phyloP scores from a whole-genome alignment of 35 echinoderm and acorn worm genomes.

The Chiridota heheva region DNA sequence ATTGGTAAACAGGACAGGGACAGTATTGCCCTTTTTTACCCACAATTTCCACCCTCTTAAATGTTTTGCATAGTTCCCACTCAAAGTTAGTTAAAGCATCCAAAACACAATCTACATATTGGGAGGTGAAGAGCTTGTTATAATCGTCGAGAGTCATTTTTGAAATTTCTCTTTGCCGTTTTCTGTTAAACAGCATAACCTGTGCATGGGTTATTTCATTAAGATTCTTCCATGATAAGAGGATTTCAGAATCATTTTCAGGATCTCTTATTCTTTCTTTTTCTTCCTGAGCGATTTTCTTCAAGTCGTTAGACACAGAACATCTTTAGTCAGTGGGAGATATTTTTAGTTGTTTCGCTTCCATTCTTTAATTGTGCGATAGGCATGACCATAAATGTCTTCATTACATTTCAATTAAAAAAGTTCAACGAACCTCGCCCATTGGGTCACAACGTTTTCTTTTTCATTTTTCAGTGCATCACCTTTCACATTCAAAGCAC shows the following conservation, averaged over 20 bases:
- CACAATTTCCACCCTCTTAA: constrained; percentile 59
- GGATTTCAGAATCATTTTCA: background rate
- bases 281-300: constrained; percentile 7
- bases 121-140: constrained; percentile 29
- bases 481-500: constrained; percentile 27
- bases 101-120: constrained; percentile 35
- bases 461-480: constrained; percentile 32
- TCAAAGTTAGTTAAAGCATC: constrained; percentile 54
- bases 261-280: background rate
- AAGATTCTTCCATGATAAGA: constrained; percentile 58
- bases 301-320: constrained; percentile 29
- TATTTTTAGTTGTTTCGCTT: constrained; percentile 51
- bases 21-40: constrained; percentile 66
- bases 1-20: constrained; percentile 62
- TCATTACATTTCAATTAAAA: constrained; percentile 47
- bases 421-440: constrained; percentile 8
- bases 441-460: background rate
- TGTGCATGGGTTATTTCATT: constrained; percentile 56
- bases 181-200: constrained; percentile 67
- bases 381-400: constrained; percentile 39
- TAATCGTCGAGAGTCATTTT: constrained; percentile 64
- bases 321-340: constrained; percentile 58
- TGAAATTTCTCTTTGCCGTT: constrained; percentile 61
- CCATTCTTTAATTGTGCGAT: constrained; percentile 27
- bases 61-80: constrained; percentile 22